phyloP scores from a whole-genome alignment of 2,113 vertebrate species.

The Trachemys scripta region DNA sequence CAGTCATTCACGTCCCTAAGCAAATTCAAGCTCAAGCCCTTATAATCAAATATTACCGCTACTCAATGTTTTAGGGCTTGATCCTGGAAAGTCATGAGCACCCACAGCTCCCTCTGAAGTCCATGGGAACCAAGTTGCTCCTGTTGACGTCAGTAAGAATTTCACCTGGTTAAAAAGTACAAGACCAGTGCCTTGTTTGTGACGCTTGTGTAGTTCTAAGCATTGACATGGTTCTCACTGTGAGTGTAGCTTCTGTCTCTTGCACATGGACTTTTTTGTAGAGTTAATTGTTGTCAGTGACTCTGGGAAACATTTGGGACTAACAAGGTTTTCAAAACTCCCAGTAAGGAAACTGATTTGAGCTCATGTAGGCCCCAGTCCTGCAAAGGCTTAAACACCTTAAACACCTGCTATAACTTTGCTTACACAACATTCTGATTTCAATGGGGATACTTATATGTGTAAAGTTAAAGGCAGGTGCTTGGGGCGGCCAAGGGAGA shows the following conservation, averaged over 20 bases:
- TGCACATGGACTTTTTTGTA: not conserved
- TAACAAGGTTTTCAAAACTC: not conserved
- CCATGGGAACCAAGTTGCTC: not conserved
- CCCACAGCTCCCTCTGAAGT: not conserved
- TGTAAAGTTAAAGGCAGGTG: not conserved
- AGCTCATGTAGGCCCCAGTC: not conserved
- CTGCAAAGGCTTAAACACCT: fast-evolving
- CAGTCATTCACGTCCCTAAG: not conserved
- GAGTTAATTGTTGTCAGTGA: not conserved
- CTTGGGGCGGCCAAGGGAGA: too few relatives aligned
- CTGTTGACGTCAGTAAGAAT: not conserved
- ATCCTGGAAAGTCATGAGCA: not conserved
- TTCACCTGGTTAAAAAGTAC: not conserved
- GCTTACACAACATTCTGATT: not conserved
- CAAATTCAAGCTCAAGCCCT: not conserved
- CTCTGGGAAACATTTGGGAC: not conserved
- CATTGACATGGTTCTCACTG: fast-evolving
- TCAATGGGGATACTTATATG: fast-evolving
- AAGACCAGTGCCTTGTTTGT: not conserved
- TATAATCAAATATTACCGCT: not conserved
- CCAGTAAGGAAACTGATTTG: not conserved
- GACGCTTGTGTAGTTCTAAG: not conserved
- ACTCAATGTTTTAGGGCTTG: not conserved
- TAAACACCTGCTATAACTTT: fast-evolving
- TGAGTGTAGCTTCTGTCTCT: not conserved